Evolutionary conservation across 2,888 invertebrate genomes (phyloP), one percentile per base, ranked within the genome.

Genomic region (Orgyia antiqua): DNA sequence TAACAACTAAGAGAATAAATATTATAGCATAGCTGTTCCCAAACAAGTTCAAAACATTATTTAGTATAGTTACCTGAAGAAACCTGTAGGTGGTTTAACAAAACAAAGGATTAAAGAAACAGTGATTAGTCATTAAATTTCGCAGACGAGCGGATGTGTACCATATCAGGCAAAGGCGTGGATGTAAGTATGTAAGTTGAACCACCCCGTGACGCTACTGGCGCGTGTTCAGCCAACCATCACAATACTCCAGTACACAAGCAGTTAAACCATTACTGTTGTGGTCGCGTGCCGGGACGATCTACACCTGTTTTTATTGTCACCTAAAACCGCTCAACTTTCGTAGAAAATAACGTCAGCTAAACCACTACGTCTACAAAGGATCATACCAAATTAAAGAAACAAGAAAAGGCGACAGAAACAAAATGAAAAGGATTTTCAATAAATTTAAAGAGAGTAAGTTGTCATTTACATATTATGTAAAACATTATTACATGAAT

Each of bases 381-480:
- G n/a, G n/a, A n/a, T n/a, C n/a, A n/a, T n/a, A n/a, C n/a, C n/a
- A n/a, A n/a, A n/a, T n/a, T n/a, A n/a, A n/a, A n/a, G n/a, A n/a
- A n/a, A n/a, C n/a, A n/a, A n/a, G n/a, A n/a, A n/a, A n/a, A n/a
- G n/a, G n/a, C n/a, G n/a, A n/a, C n/a, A n/a, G n/a, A n/a, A n/a
- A n/a, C 12, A 44, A 33, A 33, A 84, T 84, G 84, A 83, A 78
- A 71, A 74, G 62, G 51, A 63, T 80, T 46, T 60, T 82, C 47
- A 67, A 57, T 36, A 77, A 52, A 49, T 53, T 82, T 26, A 71
- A 58, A 59, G 61, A 74, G 39, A 79, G 84, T 84, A 45, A 83
- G 82, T 82, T 2, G 4, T 10, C 4, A 10, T 10, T 15, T 4
- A 20, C 15, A 13, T 34, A 28, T 4, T 31, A 12, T 27, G 24